Evolutionary conservation across 2,797 vertebrate species (phyloP), one percentile per base, ranked within the genome.

Genomic region (Ciconia nigra): DNA sequence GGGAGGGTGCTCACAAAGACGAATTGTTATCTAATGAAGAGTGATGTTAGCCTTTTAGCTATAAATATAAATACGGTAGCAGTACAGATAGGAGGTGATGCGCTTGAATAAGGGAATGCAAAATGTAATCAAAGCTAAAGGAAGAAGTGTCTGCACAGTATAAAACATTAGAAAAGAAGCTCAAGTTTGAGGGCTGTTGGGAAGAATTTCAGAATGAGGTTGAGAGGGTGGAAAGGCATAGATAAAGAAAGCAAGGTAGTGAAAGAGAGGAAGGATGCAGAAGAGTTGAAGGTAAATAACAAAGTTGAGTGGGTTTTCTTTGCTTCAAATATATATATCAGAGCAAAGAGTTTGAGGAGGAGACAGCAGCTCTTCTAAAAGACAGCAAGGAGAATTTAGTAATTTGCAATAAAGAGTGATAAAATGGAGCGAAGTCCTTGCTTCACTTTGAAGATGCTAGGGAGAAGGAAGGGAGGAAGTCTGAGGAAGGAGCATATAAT

Each of bases 61-160:
- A 80, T 91, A 97, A 95, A 96, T 83, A 95, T 44, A 97, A 96
- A 88, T 89, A 91, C 90, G 92, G 91, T 84, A 88, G 74, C 84
- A 46, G 25, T 51, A 74, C 88, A 94, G 94, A 66, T 84, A 88
- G 81, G 86, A 88, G 54, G 62, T 5, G 29, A 77, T 95, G 83
- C 55, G 55, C 96, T 90, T 92, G 91, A 96, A 83, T 91, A 80
- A 95, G 77, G 69, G 80, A 96, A 94, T 71, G 66, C 39, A 77
- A 72, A 96, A 92, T 76, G 49, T 76, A 74, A 83, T 89, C 24
- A 69, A 79, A 71, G 89, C 74, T 65, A 31, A 31, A 82, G 66
- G 69, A 71, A 70, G 13, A 65, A 41, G 67, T 81, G 73, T 79
- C 76, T 86, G 71, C 28, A 5, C 6, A 1, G 39, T 67, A 72